Base-by-base conservation (phyloP, 2,888 invertebrate species). In the Acrocyrtus sp. region DNA sequence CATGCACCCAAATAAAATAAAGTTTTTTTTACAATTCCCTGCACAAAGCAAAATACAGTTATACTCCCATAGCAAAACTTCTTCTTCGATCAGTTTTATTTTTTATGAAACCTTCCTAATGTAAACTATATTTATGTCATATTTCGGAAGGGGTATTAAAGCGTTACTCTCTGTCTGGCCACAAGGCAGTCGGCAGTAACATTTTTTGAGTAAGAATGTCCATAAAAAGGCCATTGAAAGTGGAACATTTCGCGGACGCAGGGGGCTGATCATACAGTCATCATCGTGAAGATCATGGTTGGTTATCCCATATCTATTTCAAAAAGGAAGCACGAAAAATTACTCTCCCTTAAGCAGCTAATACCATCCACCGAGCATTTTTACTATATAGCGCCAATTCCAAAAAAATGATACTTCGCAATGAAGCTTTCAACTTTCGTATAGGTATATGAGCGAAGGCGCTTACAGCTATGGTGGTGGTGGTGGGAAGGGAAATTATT, bases 341-440 rank as follows among this genome's bases (percentile, higher is more conserved):
- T 67, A 67, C 65, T 58, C 27, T 50, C 27, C n/a, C n/a, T 26
- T 58, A 58, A 67, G 58, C 27, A 57, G 67, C 57, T 67, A 67
- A 67, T 66, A 47, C 27, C 58, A 10, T n/a, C n/a, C n/a, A n/a
- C n/a, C 26, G 8, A 57, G 4, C 22, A 29, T 19, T 29, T 29
- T 17, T 26, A 24, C 45, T 22, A 57, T 45, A 26, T 2, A 8
- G n/a, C n/a, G n/a, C n/a, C 1, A 10, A 19, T 57, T 5, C 4
- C 8, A 39, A 39, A 39, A 39, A 39, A 39, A 39, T 8, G 12
- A 39, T 50, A 24, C 19, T 47, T n/a, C 10, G 45, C 6, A n/a
- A 24, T 50, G 50, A 4, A 26, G 47, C 21, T 21, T 47, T 3
- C 17, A 47, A 21, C 22, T 4, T 50, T 50, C 8, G 26, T 26